Evolutionary conservation across 1,140 invertebrate species (phyloP).

Genomic region (Mycetomoellerius zeteki): DNA sequence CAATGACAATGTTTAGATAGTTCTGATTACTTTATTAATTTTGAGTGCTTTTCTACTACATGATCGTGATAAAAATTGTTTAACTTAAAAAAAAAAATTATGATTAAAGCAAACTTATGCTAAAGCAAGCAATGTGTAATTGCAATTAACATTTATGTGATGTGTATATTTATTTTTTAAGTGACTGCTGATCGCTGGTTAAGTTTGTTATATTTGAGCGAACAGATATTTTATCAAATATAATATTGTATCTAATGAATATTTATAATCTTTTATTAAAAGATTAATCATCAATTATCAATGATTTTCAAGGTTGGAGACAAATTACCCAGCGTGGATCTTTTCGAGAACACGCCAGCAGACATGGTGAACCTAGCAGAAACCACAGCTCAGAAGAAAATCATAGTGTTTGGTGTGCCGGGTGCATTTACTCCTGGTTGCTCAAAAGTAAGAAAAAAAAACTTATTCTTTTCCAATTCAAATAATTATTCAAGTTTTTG

Average conservation of each 20-base stretch:
- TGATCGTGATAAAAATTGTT: background rate
- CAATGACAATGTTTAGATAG: background rate
- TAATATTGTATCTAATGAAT: background rate
- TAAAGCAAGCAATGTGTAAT: background rate
- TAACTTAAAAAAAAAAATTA: background rate
- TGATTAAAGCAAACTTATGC: background rate
- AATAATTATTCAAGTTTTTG: background rate
- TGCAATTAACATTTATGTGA: background rate
- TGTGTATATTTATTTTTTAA: background rate
- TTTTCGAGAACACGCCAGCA: constrained; percentile 94
- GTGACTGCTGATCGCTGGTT: background rate
- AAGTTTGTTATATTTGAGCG: background rate
- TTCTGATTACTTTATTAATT: background rate
- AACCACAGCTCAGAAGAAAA: constrained; percentile 92
- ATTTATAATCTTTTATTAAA: constrained; percentile 29
- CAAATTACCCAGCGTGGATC: constrained; percentile 92
- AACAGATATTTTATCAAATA: background rate
- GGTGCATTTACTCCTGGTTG: constrained; percentile 98
- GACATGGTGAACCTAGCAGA: constrained; percentile 94
- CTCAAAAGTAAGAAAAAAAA: constrained; percentile 89
- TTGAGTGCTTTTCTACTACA: background rate
- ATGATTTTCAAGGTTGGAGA: constrained; percentile 91
- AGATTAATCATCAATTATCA: background rate
- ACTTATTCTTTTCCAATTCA: background rate
- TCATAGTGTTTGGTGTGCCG: constrained; percentile 96